Evolutionary conservation across 1,140 invertebrate genomes (phyloP).

Genomic region (Bicyclus anynana): DNA sequence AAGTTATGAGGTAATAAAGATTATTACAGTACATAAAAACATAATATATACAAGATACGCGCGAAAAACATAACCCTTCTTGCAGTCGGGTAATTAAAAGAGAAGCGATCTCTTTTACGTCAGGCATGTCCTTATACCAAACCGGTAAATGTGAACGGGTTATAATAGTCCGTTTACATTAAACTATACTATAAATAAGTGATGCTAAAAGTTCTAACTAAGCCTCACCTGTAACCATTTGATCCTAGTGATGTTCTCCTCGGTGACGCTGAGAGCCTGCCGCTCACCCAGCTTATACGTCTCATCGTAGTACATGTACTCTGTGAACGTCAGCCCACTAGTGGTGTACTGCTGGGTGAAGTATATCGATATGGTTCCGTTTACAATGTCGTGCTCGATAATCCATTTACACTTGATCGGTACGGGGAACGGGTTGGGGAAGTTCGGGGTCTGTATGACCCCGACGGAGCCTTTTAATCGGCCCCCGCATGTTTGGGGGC

Average conservation of each 20-base stretch:
- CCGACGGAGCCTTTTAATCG: constrained; percentile 80
- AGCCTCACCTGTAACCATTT: constrained; percentile 82
- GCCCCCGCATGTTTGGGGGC: constrained; percentile 79
- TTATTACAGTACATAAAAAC: too few relatives aligned
- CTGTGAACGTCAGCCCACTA: constrained; percentile 87
- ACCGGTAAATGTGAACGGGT: too few relatives aligned
- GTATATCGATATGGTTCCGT: constrained; percentile 88
- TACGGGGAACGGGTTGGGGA: constrained; percentile 86
- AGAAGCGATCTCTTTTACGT: too few relatives aligned
- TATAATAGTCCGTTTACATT: too few relatives aligned
- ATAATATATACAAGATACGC: too few relatives aligned
- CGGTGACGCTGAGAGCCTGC: constrained; percentile 81
- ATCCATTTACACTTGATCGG: constrained; percentile 92
- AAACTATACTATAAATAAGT: too few relatives aligned
- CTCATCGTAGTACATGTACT: constrained; percentile 89
- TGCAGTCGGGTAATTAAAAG: too few relatives aligned
- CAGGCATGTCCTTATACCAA: too few relatives aligned
- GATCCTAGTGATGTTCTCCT: constrained; percentile 83
- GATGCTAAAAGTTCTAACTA: not conserved
- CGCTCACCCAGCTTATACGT: constrained; percentile 81
- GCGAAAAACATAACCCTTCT: too few relatives aligned
- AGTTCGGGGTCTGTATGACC: constrained; percentile 88
- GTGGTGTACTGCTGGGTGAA: constrained; percentile 92
- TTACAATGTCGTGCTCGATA: constrained; percentile 84
- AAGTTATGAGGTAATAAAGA: too few relatives aligned